Base-by-base conservation (phyloP, 2,797 vertebrate species). In the Poliocrania exsul region DNA sequence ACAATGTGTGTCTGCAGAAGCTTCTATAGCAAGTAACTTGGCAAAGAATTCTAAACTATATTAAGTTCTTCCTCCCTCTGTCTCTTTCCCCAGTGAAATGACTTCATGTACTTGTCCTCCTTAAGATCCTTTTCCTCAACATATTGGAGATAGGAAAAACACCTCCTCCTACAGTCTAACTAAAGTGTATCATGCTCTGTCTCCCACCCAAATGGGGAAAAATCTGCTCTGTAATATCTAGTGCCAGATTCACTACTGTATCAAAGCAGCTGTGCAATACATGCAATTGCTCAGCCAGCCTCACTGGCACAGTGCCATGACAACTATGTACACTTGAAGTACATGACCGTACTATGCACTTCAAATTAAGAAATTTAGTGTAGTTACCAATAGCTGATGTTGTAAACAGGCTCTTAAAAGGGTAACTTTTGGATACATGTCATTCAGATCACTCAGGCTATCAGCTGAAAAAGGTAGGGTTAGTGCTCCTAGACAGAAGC, bases 1-100 rank as follows among this genome's bases (percentile, higher is more conserved):
- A 78, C 60, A 38, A 92, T 91, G 58, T 47, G 42, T 46, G 44
- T 77, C 75, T 90, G 62, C 64, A 94, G 78, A 94, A 85, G 57
- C 50, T 88, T 78, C 83, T 86, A 67, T 46, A 78, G 62, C 35
- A 83, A 75, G 46, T 31, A 88, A 40, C n/a, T 67, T 95, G 67
- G 81, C 78, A 83, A 69, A 57, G 24, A 51, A 38, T 86, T 93
- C 81, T 58, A 75, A 88, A 80, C 35, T 74, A 46, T 42, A 40
- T 57, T 28, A 82, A 89, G 53, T 56, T 71, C 31, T 79, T 88
- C 84, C 38, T 90, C 46, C 25, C 31, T 42, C 66, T 81, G 8
- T 38, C 38, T 80, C 23, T 81, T 61, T 29, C 25, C 60, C 23
- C 25, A 44, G 29, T 71, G 44, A 67, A 86, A 86, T 57, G 17